Conservation (phyloP, 2,797 vertebrate species). For the Echeneis naucrates region DNA sequence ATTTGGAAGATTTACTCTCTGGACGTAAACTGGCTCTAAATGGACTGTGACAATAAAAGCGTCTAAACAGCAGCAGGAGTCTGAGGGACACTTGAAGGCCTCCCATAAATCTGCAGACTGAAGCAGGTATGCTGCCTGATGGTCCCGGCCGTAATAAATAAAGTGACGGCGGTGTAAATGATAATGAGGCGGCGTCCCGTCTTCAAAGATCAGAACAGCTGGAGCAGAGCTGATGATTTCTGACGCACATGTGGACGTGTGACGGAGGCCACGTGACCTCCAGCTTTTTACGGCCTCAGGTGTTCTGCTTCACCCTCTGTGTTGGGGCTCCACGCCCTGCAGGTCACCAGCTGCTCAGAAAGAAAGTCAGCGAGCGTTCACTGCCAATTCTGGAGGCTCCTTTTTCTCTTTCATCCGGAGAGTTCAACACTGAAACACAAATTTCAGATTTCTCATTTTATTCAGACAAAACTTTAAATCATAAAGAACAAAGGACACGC, state of each 20-base stretch:
- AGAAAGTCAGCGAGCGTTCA: no score
- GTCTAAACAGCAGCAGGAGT: constrained; percentile 14
- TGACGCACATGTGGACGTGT: constrained; percentile 22
- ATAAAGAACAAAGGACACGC: no score
- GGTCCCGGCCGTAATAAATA: constrained; percentile 31
- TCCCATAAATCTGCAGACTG: constrained; percentile 53
- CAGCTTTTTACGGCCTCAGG: constrained; percentile 18
- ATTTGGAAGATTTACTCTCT: constrained; percentile 10
- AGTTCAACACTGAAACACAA: no score
- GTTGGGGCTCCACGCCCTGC: background rate
- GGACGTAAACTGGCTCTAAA: background rate
- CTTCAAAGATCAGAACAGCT: constrained; percentile 32
- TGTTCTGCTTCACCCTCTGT: constrained; percentile 5
- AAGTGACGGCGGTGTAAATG: constrained; percentile 32
- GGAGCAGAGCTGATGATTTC: background rate
- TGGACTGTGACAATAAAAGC: background rate
- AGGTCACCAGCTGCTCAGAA: background rate
- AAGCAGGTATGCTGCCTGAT: background rate
- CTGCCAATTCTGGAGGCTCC: no score
- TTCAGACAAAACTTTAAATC: no score
- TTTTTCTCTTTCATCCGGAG: no score
- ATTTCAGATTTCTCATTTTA: no score
- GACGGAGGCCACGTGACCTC: constrained; percentile 17
- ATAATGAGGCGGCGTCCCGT: background rate
- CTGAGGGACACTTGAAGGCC: background rate